Conservation (phyloP, 2,888 invertebrate species). For the Agrypnus murinus region DNA sequence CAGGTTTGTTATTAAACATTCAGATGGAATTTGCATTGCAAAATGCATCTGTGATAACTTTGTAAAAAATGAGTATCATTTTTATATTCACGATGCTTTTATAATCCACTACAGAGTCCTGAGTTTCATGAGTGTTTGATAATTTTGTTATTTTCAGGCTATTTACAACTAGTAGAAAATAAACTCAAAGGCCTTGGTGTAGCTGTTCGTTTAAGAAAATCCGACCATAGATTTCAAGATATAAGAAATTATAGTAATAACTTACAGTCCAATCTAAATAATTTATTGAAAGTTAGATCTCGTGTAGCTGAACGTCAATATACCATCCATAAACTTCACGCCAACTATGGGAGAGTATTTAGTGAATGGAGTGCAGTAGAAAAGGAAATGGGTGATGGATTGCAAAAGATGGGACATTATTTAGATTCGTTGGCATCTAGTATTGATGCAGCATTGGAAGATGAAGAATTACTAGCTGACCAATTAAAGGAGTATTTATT, state of each 20-base stretch:
- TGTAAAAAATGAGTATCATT: too few relatives aligned
- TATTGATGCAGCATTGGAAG: constrained; percentile 84
- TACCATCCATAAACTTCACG: constrained; percentile 85
- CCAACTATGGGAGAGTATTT: constrained; percentile 87
- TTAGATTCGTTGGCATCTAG: constrained; percentile 73
- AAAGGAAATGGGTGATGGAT: constrained; percentile 85
- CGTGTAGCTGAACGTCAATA: constrained; percentile 85
- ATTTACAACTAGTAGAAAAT: constrained; percentile 84
- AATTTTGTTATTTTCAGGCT: constrained; percentile 73
- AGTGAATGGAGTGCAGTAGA: constrained; percentile 91
- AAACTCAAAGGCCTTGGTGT: constrained; percentile 85
- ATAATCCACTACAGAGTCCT: too few relatives aligned
- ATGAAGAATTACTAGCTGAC: constrained; percentile 88
- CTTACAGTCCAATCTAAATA: constrained; percentile 78
- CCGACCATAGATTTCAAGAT: constrained; percentile 83
- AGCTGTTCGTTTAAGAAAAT: constrained; percentile 82
- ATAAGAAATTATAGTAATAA: constrained; percentile 85
- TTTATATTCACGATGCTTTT: too few relatives aligned
- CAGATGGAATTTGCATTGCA: too few relatives aligned
- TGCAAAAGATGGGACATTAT: constrained; percentile 81
- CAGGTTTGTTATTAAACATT: too few relatives aligned
- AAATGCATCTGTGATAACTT: too few relatives aligned
- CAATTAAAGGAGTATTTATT: constrained; percentile 89
- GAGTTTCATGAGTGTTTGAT: too few relatives aligned
- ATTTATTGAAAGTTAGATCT: constrained; percentile 77